Evolutionary conservation across 2,113 vertebrate genomes (phyloP), one percentile per base, ranked within the genome.

Genomic region (Siniperca chuatsi): DNA sequence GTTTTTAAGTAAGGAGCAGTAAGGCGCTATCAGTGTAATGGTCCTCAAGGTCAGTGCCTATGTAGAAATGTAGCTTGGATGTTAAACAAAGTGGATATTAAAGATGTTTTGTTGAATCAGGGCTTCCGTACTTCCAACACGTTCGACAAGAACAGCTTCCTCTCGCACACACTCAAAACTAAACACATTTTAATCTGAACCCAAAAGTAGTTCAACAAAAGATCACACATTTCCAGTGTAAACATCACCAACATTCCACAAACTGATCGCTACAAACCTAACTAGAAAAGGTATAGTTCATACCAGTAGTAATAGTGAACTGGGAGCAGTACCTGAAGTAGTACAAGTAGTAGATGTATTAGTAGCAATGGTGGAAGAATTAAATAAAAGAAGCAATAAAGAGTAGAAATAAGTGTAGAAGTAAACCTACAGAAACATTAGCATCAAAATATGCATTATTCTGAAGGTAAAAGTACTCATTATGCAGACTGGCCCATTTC

Each of bases 1-100:
- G 46, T 67, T 78, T 64, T 84, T 40, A 73, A 76, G 78, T 42
- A 75, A 83, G 77, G 60, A 55, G 64, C 50, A 72, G 5, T 2
- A 20, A 20, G 61, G 25, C 29, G 68, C 20, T 10, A 33, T 23
- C 64, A 5, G 4, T 18, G 75, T 5, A 13, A 33, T 4, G 18
- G 13, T 20, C 25, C 50, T 78, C 50, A 0, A 42, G 75, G 79
- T 82, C 79, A 58, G 66, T 8, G 75, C 35, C 29, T 2, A 23
- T 18, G 25, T 11, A 37, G 3, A 61, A 55, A 71, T 48, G 9
- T 3, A 13, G 57, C 35, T 54, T 2, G 10, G 61, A 48, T 65
- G n/a, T 82, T 69, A 52, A 73, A 76, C 48, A 68, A 12, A 50
- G 55, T 10, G 55, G 67, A 62, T 78, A 23, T 58, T 84, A 70